A percentile compares a stretch with the other conserved stretches of the same genome.
Conservation (phyloP, 2,113 vertebrate genomes). For the Notothenia rossii region DNA sequence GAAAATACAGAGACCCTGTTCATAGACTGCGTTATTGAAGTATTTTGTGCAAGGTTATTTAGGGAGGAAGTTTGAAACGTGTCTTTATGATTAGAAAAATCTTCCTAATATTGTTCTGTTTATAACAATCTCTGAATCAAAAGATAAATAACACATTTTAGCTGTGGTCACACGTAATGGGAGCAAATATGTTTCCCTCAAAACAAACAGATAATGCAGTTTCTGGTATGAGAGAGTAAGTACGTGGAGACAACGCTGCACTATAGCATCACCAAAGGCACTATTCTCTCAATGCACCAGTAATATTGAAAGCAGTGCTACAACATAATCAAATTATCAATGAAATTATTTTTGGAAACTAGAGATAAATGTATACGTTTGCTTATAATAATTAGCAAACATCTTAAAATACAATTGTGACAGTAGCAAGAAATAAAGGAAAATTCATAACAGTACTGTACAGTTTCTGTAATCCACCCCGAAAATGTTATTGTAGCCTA, state of each 20-base stretch:
- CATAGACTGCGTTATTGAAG: constrained; percentile 4
- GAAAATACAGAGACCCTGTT: constrained; percentile 14
- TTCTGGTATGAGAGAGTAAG: too few relatives aligned
- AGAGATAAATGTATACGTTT: background rate
- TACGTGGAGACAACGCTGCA: too few relatives aligned
- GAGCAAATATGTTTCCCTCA: too few relatives aligned
- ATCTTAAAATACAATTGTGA: background rate
- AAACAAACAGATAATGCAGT: too few relatives aligned
- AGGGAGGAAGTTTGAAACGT: constrained; percentile 4
- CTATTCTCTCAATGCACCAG: background rate
- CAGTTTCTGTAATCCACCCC: background rate
- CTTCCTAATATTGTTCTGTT: background rate
- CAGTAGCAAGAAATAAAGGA: background rate
- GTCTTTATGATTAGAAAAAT: background rate
- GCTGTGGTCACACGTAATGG: too few relatives aligned
- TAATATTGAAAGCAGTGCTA: background rate
- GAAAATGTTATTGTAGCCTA: background rate
- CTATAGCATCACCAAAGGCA: background rate
- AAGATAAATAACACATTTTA: background rate
- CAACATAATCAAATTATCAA: background rate
- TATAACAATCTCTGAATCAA: background rate
- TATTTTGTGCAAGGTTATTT: constrained; percentile 12
- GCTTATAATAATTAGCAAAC: background rate
- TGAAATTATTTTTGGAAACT: background rate
- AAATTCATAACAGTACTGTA: background rate